Percentiles rank a stretch among this genome's conserved stretches.
Conservation (phyloP, 64 coral and sea anemone species). For the Cladopsammia gracilis region DNA sequence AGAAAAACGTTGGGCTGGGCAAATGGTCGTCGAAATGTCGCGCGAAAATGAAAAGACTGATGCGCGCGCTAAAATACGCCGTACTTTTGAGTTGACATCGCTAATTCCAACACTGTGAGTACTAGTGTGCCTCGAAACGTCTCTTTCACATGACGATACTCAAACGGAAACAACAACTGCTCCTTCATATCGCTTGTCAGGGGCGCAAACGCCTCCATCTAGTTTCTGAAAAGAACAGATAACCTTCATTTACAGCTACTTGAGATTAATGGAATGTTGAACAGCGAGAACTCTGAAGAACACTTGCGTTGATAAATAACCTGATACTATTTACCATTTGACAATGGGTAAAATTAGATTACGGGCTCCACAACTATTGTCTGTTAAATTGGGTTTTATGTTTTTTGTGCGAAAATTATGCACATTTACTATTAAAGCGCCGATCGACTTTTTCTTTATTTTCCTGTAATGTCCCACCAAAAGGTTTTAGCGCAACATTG, state of each 20-base stretch:
- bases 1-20: slow-evolving; percentile 63
- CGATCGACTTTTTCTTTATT: no score
- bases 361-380: no score
- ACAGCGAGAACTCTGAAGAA: not conserved
- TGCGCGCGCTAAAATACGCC: slow-evolving; percentile 50
- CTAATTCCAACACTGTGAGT: slow-evolving; percentile 30
- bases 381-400: no score
- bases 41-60: slow-evolving; percentile 36
- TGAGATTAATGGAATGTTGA: no score
- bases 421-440: no score
- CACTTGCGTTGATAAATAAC: no score
- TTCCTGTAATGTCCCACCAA: no score
- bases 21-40: slow-evolving; percentile 52
- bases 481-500: no score
- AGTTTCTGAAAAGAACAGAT: slow-evolving; percentile 54
- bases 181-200: slow-evolving; percentile 32
- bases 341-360: not conserved
- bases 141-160: slow-evolving; percentile 40
- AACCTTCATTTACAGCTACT: slow-evolving; percentile 34
- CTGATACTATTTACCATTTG: no score
- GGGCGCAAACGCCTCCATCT: slow-evolving; percentile 53
- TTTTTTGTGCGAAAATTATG: no score
- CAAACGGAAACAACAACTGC: slow-evolving; percentile 32
- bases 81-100: slow-evolving; percentile 3
- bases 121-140: slow-evolving; percentile 16